Evolutionary conservation across 92 coral and sea anemone genomes (phyloP), one percentile per base, ranked within the genome.

Genomic region (Bergia sp.): DNA sequence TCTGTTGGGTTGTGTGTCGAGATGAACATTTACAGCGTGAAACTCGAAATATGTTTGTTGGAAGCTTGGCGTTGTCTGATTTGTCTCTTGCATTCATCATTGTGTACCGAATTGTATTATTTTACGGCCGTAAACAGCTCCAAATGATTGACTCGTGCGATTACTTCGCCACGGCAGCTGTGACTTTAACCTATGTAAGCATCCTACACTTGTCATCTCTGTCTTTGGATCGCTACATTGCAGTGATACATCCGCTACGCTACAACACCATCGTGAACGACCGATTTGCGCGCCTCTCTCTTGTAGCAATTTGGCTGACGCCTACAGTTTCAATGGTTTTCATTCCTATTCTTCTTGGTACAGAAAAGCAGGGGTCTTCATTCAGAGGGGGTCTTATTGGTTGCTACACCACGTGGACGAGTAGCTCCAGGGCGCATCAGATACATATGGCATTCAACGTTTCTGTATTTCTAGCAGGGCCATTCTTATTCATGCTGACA

Each of bases 221-320:
- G 82, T 81, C 89, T 37, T 47, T 80, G 64, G 94, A 92, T 61
- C 94, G 94, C 29, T 90, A 79, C 37, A 79, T 92, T 12, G 88
- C 86, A 0, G 84, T 92, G 10, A 16, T 92, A 3, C 41, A 74
- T 29, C 93, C 94, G 2, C 75, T 92, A 42, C 92, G 89, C 37
- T 79, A 84, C 57, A 49, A 42, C 18, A 40, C 41, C 3, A 79
- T 90, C 1, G 39, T 92, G 16, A 61, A 83, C 3, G 75, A 77
- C 0, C 66, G 79, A 23, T 75, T 81, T 12, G 49, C 77, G 20
- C 7, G 55, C 16, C 37, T 50, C 20, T 73, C 82, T 39, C 39
- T 92, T 5, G 21, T 36, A 37, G 77, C 37, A 3, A 86, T 87
- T 7, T 92, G 94, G 94, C 11, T 71, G 29, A 1, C 80, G 10